These are phyloP conservation scores for Eucriotettix oculatus DNA, from an alignment of 2,888 invertebrate genomes.

Conservation along the genomic window DNA sequence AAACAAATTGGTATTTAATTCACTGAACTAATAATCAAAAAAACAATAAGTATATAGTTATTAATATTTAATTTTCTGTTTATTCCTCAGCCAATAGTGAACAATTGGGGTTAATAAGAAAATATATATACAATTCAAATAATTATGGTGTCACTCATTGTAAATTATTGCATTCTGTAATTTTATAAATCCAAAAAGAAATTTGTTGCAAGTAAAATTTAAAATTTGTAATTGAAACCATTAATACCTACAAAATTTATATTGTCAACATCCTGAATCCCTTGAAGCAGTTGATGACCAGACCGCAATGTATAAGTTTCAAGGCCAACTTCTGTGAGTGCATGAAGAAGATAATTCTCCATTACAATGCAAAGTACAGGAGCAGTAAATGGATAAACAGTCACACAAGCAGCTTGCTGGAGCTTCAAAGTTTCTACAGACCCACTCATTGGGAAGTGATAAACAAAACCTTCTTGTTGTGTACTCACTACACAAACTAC, in stretches of 20 bases:
- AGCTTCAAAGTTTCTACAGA: not conserved
- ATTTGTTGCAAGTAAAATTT: too few species aligned
- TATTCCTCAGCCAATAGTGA: too few species aligned
- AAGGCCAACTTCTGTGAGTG: conserved; percentile 54
- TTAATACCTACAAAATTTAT: conserved; percentile 23
- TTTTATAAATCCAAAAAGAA: too few species aligned
- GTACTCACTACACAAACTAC: conserved; percentile 39
- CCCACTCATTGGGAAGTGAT: conserved; percentile 36
- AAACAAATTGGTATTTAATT: too few species aligned
- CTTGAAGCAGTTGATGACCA: conserved; percentile 40
- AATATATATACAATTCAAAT: too few species aligned
- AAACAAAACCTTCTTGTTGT: conserved; percentile 52
- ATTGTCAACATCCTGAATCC: conserved; percentile 28
- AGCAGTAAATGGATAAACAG: conserved; percentile 54
- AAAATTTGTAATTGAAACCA: not conserved
- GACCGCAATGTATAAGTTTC: conserved; percentile 57
- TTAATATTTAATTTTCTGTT: too few species aligned
- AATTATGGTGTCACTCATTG: too few species aligned
- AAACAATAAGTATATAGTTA: too few species aligned
- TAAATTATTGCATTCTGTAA: too few species aligned
- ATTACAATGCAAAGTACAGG: conserved; percentile 47
- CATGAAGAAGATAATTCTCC: conserved; percentile 52
- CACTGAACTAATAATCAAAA: too few species aligned
- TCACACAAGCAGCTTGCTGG: conserved; percentile 27
- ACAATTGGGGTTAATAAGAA: too few species aligned